Base-by-base conservation (phyloP, 2,888 invertebrate species). In the Pseudanteris insignis region DNA sequence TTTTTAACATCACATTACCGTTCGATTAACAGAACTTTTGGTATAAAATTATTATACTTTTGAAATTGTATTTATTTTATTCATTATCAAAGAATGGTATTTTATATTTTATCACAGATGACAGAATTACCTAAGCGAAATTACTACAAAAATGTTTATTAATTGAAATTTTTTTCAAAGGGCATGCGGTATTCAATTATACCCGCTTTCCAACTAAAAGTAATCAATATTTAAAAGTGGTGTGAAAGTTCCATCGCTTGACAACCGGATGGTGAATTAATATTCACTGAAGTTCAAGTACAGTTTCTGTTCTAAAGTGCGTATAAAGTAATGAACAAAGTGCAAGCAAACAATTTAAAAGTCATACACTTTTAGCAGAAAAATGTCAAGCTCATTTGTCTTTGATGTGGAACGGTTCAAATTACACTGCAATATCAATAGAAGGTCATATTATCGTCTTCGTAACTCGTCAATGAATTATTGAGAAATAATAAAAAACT, bases 361-460 rank as follows among this genome's bases (percentile, higher is more conserved):
- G 25, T 6, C 10, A 13, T 10, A 29, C 25, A 34, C 11, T 48
- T 48, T 37, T 18, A 26, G 14, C 32, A 44, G 32, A 43, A 50
- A 47, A 58, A 34, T 46, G 21, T 48, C 13, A 33, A 33, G 40
- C 28, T 44, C 44, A 44, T 51, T 58, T 38, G 26, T 44, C 47
- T 51, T 59, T 51, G 30, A 46, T 46, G 43, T 51, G 51, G 13
- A 46, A 51, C 18, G 36, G 32, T 51, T 51, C 41, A 40, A 51
- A 51, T 34, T 50, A 46, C 25, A 50, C 32, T 33, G 46, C 11
- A 53, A 32, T 47, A 41, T 33, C 40, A 46, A 21, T 28, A 33
- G 34, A 25, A 58, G 36, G 34, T 47, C 29, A 47, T 26, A 47
- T 18, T 36, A 36, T 26, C 33, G 33, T 40, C 29, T 28, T 12